Base-by-base conservation (phyloP, 2,797 vertebrate genomes). In the Sebastes minor region DNA sequence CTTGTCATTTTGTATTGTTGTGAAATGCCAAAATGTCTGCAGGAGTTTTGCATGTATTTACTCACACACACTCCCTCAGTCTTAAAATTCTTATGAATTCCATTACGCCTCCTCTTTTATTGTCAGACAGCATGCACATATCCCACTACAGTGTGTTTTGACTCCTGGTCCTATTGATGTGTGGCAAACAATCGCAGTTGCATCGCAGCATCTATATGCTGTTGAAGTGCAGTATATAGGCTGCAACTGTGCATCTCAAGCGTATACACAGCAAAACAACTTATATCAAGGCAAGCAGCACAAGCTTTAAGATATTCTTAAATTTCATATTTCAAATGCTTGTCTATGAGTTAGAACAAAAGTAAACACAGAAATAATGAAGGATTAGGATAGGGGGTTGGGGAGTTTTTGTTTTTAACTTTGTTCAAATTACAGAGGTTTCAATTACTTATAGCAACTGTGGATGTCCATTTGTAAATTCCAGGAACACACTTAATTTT, bases 1-100 rank as follows among this genome's bases (percentile, higher is more conserved):
- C 78, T 81, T 88, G 83, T 83, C 80, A 63, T 80, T 82, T 77
- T 53, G 67, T 65, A 75, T 86, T 85, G 76, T 86, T 80, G 56
- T 55, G 59, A 88, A 88, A 91, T 77, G 72, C 76, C 74, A 88
- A 85, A 68, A 64, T 35, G 53, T 87, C 78, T 84, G 66, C 38
- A 75, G 35, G 23, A 75, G 57, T 79, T 83, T 78, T 77, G 35
- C 70, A 78, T 86, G 69, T 73, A 72, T 78, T 81, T 62, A 78
- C 62, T 81, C 62, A 80, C 80, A 83, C 66, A 72, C 74, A 46
- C 57, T 81, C 68, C n/a, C 78, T 77, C 68, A 20, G 74, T 88
- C 74, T 84, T 82, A 27, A 88, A 78, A 82, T 76, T 70, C 32
- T 28, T 52, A 87, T 84, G 71, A 84, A 73, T 84, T 46, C 62